Base-by-base conservation (phyloP, 2,888 invertebrate species). In the Eurytoma californica region DNA sequence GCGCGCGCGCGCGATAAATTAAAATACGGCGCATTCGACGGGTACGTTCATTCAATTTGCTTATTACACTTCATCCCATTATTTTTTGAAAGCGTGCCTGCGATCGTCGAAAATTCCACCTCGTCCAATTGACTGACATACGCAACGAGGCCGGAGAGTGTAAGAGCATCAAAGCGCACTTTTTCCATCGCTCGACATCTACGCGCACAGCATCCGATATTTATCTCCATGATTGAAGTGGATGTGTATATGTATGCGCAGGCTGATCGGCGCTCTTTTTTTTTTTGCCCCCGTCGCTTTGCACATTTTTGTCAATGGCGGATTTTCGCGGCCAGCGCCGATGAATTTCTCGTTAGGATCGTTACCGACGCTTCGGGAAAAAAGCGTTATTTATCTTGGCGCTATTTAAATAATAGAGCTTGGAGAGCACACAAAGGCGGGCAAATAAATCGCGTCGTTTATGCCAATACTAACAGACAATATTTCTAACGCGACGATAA, bases 171-270 rank as follows among this genome's bases (percentile, higher is more conserved):
- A 24, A 18, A 39, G 28, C 24, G 57, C 47, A 58, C 39, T 20
- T 58, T 69, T 58, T 69, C 58, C 20, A 12, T 69, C 14, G 20
- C 55, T 53, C 66, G 9, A n/a, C 55, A 53, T 55, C 16, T 68
- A 68, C 55, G n/a, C 20, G 18, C n/a, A 16, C n/a, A 55, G 9
- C 28, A 28, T 72, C 1, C 51, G 49, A 24, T 67, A 67, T 53
- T 53, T 51, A 20, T 14, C 20, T 18, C 63, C 39, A 63, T 49
- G 58, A 74, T 67, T 66, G 66, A 67, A 67, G 67, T 74, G 24
- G 28, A 14, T 67, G 16, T 67, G 28, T 51, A 13, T 67, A 24
- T 12, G 14, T 24, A 24, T 24, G 24, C 2, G 24, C 24, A 24
- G 24, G 24, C 39, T 39, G 39, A 39, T 61, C 30, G 13, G 28